Conservation (phyloP, 1,140 invertebrate genomes). For the Lanistes nyassanus region DNA sequence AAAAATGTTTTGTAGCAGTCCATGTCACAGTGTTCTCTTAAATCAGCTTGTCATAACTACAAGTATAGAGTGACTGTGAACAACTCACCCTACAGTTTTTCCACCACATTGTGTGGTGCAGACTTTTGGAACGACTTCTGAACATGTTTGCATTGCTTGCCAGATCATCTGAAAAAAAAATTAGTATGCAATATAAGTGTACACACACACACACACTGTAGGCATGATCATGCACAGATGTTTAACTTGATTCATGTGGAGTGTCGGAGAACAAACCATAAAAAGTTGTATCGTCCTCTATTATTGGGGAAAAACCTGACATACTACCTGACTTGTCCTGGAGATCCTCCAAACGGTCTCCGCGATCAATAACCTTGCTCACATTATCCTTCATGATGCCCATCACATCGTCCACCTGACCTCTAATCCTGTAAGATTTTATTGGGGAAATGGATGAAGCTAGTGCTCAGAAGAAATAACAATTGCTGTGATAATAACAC, state of each 20-base stretch:
- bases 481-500: neutral
- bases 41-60: too few species aligned
- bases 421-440: constrained; percentile 47
- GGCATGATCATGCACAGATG: too few species aligned
- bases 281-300: too few species aligned
- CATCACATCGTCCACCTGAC: constrained; percentile 72
- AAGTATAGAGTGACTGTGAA: too few species aligned
- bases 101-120: constrained; percentile 70
- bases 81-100: constrained; percentile 68
- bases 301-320: too few species aligned
- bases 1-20: too few species aligned
- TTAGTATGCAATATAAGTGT: neutral
- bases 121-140: constrained; percentile 67
- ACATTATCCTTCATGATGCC: constrained; percentile 73
- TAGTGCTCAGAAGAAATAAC: neutral
- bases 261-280: too few species aligned
- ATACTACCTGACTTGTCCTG: constrained; percentile 69
- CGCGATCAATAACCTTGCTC: constrained; percentile 71
- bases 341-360: constrained; percentile 71
- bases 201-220: neutral
- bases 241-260: too few species aligned
- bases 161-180: constrained; percentile 59
- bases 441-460: neutral
- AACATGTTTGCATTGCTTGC: constrained; percentile 69
- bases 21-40: too few species aligned